These are phyloP conservation scores for Pantherophis alleghaniensis DNA, from an alignment of 2,797 vertebrate genomes.

Conservation along the genomic window DNA sequence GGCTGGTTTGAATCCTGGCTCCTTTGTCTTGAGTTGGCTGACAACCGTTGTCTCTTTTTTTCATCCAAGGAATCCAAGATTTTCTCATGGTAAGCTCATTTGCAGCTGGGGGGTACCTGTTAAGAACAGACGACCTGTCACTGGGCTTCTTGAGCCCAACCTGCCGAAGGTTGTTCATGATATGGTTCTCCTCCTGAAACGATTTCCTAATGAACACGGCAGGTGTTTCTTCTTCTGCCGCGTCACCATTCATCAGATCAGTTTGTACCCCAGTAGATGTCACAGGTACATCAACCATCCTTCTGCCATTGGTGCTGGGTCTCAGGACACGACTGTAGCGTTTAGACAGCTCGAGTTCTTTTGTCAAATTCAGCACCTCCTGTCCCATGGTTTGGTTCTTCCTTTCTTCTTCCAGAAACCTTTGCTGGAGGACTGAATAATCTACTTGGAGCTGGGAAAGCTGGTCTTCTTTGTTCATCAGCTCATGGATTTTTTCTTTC, in stretches of 20 bases:
- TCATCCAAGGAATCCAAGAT: constrained; percentile 92
- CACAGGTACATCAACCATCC: constrained; percentile 86
- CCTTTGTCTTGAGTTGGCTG: constrained; percentile 75
- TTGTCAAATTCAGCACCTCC: constrained; percentile 81
- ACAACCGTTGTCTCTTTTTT: constrained; percentile 80
- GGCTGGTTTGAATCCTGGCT: constrained; percentile 69
- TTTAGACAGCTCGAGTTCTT: constrained; percentile 87
- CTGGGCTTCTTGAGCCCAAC: constrained; percentile 80
- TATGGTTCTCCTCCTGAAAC: constrained; percentile 92
- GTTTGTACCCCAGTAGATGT: constrained; percentile 90
- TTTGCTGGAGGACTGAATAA: constrained; percentile 85
- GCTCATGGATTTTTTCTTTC: constrained; percentile 95
- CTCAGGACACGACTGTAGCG: constrained; percentile 87
- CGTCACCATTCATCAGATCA: constrained; percentile 71
- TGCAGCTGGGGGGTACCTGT: constrained; percentile 88
- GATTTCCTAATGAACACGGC: constrained; percentile 93
- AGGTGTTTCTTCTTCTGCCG: constrained; percentile 85
- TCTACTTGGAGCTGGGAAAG: constrained; percentile 92
- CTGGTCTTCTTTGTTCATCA: constrained; percentile 97
- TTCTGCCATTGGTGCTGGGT: constrained; percentile 84
- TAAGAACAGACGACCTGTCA: constrained; percentile 81
- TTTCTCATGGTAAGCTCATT: constrained; percentile 80
- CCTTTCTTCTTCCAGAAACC: constrained; percentile 85
- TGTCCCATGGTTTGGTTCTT: constrained; percentile 84
- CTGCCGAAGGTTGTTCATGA: constrained; percentile 93